Conservation (phyloP, 2,888 invertebrate genomes). For the Euspilapteryx auroguttella region DNA sequence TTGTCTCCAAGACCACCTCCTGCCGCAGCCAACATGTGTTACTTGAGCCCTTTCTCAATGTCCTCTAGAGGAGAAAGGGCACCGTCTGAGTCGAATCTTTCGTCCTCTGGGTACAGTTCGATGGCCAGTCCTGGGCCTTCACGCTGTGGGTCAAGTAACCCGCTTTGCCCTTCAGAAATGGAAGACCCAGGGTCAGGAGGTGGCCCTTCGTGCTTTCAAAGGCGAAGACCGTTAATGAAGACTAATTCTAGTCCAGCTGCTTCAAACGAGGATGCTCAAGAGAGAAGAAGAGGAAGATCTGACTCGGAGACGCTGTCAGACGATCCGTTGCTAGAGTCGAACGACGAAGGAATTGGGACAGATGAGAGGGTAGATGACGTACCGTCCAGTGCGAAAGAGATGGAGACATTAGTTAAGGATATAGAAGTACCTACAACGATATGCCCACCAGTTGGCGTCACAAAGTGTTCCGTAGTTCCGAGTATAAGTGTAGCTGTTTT, state of each 20-base stretch:
- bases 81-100: constrained; percentile 81
- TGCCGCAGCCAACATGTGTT: constrained; percentile 66
- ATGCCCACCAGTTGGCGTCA: constrained; percentile 49
- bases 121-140: constrained; percentile 86
- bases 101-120: constrained; percentile 83
- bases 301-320: constrained; percentile 77
- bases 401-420: constrained; percentile 42
- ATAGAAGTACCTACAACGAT: constrained; percentile 46
- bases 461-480: constrained; percentile 56
- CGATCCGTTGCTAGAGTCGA: constrained; percentile 70
- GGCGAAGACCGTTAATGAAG: constrained; percentile 65
- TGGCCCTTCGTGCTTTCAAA: constrained; percentile 50
- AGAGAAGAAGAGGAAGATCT: constrained; percentile 63
- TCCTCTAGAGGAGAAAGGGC: constrained; percentile 71
- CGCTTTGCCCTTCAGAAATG: constrained; percentile 74
- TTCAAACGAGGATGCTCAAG: constrained; percentile 42
- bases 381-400: constrained; percentile 70
- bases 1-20: constrained; percentile 65
- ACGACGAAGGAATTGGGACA: constrained; percentile 78
- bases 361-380: constrained; percentile 75
- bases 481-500: constrained; percentile 58
- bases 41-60: constrained; percentile 78
- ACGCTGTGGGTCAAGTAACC: constrained; percentile 79
- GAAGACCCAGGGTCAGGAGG: constrained; percentile 70
- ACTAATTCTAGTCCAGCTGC: constrained; percentile 55